A percentile compares a stretch with the other conserved stretches of the same genome.
phyloP scores from a whole-genome alignment of 2,888 invertebrate species.

The Dioctria rufipes region DNA sequence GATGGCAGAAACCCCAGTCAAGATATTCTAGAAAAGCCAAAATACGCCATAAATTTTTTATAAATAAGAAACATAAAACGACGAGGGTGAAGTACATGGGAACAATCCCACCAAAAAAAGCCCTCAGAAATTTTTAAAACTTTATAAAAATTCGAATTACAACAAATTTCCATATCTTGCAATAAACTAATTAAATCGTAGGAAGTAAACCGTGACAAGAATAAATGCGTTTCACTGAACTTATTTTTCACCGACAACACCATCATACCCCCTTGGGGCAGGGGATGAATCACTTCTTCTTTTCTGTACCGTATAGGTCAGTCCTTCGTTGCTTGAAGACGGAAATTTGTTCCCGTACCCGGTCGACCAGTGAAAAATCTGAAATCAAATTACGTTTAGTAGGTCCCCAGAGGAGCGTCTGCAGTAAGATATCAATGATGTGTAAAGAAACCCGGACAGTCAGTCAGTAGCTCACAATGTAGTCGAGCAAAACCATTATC shows the following conservation, averaged over 20 bases:
- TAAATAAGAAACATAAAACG: too few species aligned
- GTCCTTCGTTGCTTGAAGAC: conserved; percentile 80
- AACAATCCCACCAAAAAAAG: too few species aligned
- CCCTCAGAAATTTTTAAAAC: not conserved
- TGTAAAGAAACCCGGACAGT: not conserved
- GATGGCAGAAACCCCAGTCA: too few species aligned
- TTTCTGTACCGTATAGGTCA: conserved; percentile 79
- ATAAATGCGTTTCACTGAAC: conserved; percentile 2
- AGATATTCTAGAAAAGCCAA: too few species aligned
- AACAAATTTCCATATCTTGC: conserved; percentile 22
- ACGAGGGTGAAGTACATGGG: too few species aligned
- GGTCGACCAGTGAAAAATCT: conserved; percentile 82
- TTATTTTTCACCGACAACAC: too few species aligned
- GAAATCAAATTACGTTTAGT: conserved; percentile 59
- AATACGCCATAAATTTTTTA: too few species aligned
- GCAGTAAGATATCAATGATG: conserved; percentile 24
- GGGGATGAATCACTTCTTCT: conserved; percentile 25
- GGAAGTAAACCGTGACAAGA: conserved; percentile 19
- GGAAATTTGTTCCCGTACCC: conserved; percentile 89
- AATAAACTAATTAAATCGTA: conserved; percentile 36
- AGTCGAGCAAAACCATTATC: not conserved
- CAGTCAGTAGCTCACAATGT: not conserved
- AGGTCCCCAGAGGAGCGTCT: not conserved
- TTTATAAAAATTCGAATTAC: conserved; percentile 32
- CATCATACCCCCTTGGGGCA: too few species aligned